Evolutionary conservation across 2,888 invertebrate species (phyloP).

Genomic region (Leptopilina drosophilae): DNA sequence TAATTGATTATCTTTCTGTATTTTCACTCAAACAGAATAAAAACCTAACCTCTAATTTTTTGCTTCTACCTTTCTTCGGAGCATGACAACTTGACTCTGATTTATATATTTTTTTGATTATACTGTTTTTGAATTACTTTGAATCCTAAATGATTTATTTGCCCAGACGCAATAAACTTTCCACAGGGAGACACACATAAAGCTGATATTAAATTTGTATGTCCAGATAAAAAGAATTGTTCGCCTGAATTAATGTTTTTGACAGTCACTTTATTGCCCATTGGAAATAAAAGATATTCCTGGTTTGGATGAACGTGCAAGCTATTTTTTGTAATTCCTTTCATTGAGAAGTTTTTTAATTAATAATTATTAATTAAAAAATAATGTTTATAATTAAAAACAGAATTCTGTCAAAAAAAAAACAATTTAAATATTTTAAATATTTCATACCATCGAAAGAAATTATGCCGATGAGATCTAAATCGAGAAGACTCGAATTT

Average conservation of each 20-base stretch:
- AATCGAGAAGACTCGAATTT: constrained; percentile 79
- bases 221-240: constrained; percentile 88
- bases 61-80: too few species aligned
- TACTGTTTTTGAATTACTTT: constrained; percentile 78
- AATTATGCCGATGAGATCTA: constrained; percentile 85
- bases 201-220: constrained; percentile 88
- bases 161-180: constrained; percentile 91
- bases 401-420: too few species aligned
- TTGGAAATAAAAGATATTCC: constrained; percentile 85
- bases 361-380: too few species aligned
- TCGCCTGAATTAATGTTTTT: constrained; percentile 84
- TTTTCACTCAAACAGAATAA: too few species aligned
- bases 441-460: constrained; percentile 85
- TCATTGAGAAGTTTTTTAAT: background rate
- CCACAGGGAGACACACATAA: constrained; percentile 88
- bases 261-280: constrained; percentile 88
- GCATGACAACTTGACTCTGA: too few species aligned
- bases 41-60: too few species aligned
- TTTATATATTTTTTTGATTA: too few species aligned
- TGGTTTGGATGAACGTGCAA: constrained; percentile 86
- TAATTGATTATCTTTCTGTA: too few species aligned
- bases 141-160: constrained; percentile 94
- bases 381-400: too few species aligned
- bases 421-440: too few species aligned
- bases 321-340: constrained; percentile 78